Evolutionary conservation across 53 echinoderm and acorn worm genomes (phyloP).

Genomic region (Holothuria leucospilota): DNA sequence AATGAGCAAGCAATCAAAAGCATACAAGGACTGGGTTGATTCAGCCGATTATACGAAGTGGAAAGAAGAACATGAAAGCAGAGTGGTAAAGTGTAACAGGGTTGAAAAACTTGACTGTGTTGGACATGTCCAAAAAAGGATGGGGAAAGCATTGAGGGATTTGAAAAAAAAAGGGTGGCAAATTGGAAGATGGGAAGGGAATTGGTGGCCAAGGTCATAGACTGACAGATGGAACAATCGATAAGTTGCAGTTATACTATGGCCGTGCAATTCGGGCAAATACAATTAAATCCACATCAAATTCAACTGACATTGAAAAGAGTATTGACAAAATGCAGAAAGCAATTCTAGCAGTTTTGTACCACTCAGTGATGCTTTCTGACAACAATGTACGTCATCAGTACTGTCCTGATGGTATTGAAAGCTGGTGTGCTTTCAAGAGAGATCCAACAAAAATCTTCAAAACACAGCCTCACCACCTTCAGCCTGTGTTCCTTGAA

Average conservation of each 20-base stretch:
- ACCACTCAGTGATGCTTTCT: constrained; percentile 35
- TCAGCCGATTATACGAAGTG: background rate
- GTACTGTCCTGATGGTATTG: constrained; percentile 17
- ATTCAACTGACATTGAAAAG: background rate
- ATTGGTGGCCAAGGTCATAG: constrained; percentile 23
- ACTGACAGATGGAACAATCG: background rate
- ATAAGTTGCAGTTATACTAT: constrained; percentile 42
- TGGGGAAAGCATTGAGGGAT: constrained; percentile 26
- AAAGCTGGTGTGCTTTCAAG: constrained; percentile 49
- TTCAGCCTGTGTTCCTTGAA: constrained; percentile 17
- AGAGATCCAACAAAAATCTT: constrained; percentile 8
- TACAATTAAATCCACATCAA: background rate
- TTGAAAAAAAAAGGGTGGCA: constrained; percentile 5
- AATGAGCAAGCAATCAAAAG: background rate
- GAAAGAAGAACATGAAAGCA: constrained; percentile 5
- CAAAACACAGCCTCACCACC: constrained; percentile 1
- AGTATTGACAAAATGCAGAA: constrained; percentile 41
- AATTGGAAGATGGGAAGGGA: constrained; percentile 45
- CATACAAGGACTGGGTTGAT: constrained; percentile 9
- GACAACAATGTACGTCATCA: constrained; percentile 30
- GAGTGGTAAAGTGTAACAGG: background rate
- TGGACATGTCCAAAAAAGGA: constrained; percentile 39
- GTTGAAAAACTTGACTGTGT: constrained; percentile 15
- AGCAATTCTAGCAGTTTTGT: constrained; percentile 53
- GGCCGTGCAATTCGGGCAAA: constrained; percentile 45